These are phyloP conservation scores for Neolamprologus sp. DNA, from an alignment of 2,113 vertebrate genomes.

Conservation along the genomic window DNA sequence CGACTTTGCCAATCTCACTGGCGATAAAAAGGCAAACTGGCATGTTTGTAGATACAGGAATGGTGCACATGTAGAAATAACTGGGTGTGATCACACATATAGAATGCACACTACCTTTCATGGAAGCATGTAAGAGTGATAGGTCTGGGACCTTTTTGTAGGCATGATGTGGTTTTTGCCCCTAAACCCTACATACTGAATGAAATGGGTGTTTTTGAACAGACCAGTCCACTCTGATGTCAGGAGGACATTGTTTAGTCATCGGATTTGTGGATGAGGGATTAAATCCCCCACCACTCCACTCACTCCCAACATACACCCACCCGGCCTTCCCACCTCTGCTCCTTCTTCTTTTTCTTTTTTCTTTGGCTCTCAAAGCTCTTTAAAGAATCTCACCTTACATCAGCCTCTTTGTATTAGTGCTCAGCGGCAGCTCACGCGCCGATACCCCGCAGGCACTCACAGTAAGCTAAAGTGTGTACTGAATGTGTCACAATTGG, in stretches of 20 bases:
- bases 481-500: conserved; percentile 68
- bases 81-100: not conserved
- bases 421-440: conserved; percentile 16
- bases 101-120: not conserved
- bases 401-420: conserved; percentile 63
- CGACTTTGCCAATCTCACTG: not conserved
- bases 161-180: not conserved
- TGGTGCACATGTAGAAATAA: not conserved
- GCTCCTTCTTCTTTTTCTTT: conserved; percentile 26
- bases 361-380: conserved; percentile 43
- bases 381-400: conserved; percentile 72
- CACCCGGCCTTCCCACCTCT: conserved; percentile 19
- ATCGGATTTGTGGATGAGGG: conserved; percentile 58
- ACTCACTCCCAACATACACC: conserved; percentile 13
- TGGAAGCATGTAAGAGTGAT: not conserved
- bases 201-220: conserved; percentile 39
- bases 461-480: conserved; percentile 57
- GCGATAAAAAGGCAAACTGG: not conserved
- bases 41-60: not conserved
- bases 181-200: conserved; percentile 26
- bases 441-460: conserved; percentile 44
- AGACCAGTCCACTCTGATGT: conserved; percentile 46
- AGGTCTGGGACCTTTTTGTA: conserved; percentile 27
- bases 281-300: conserved; percentile 55
- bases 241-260: conserved; percentile 61